Evolutionary conservation across 92 coral and sea anemone genomes (phyloP).

Genomic region (Palythoa grandis): DNA sequence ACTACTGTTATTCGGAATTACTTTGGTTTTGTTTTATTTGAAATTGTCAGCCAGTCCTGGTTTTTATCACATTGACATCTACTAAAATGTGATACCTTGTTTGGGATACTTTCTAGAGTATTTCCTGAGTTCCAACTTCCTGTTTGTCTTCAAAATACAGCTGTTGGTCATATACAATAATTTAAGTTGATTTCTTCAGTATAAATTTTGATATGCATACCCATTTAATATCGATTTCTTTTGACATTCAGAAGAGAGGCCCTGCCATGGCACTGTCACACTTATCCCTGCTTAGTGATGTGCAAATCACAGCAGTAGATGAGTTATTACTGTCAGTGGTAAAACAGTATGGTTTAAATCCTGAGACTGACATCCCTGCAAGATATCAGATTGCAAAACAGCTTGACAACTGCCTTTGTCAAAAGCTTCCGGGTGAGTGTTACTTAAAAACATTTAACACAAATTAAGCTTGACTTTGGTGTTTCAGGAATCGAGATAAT

Average conservation of each 20-base stretch:
- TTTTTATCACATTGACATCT: too few species aligned
- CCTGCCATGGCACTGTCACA: conserved; percentile 25
- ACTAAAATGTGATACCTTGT: too few species aligned
- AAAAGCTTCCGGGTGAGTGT: conserved; percentile 68
- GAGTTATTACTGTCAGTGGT: conserved; percentile 64
- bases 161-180: too few species aligned
- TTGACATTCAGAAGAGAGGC: conserved; percentile 47
- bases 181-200: too few species aligned
- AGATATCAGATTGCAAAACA: conserved; percentile 67
- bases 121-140: too few species aligned
- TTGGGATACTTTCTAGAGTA: too few species aligned
- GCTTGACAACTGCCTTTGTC: conserved; percentile 44
- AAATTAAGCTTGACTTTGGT: not conserved
- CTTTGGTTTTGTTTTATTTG: too few species aligned
- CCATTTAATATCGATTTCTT: not conserved
- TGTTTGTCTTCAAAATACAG: too few species aligned
- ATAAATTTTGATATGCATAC: not conserved
- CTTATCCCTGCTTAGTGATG: conserved; percentile 59
- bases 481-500: too few species aligned
- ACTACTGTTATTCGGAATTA: too few species aligned
- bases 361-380: conserved; percentile 67
- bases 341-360: conserved; percentile 70
- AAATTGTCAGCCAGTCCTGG: too few species aligned
- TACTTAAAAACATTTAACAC: not conserved
- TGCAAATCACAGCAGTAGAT: conserved; percentile 69